Evolutionary conservation across 1,140 invertebrate genomes (phyloP), one percentile per base, ranked within the genome.

Genomic region (Pseudomyrmex dendroicus): DNA sequence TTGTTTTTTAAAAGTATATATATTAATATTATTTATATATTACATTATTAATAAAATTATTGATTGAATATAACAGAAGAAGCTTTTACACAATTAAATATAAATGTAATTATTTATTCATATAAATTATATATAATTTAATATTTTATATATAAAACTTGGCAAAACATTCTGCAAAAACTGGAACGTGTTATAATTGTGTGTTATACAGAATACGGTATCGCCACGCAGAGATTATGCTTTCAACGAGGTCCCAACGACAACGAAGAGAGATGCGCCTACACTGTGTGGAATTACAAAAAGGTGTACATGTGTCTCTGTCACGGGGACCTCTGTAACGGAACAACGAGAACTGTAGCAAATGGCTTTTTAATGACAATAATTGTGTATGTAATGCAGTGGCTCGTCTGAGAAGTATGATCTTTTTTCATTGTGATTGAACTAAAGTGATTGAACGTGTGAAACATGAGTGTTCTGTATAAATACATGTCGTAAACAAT

Each of bases 221-320:
- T 96, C 56, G 98, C 98, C 15, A 98, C 97, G 1, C 96, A 98
- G 93, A 95, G 98, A 86, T 96, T 97, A 94, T 99, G 98, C 90
- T 95, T 98, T 0, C 97, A 97, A 93, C 95, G 97, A 77, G 97
- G 97, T 25, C 98, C 98, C 7, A 96, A 97, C 62, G 98, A 99
- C 92, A 96, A 96, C 86, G 97, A 98, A 93, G 98, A 98, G 92
- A 94, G 98, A 73, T 99, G 98, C 93, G 97, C 97, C 2, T 97
- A 97, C 82, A 98, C 97, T 0, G 95, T 96, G 86, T 97, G 96
- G 94, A 96, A 97, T 89, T 95, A 96, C 84, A 97, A 96, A 90
- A 97, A 96, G 92, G 97, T 98, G 0, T 97, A 96, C 86, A 98
- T 98, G 97, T 99, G 98, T 91, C 98, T 98, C 90, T 99, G 98